Percentiles rank a stretch among this genome's conserved stretches.
Evolutionary conservation across 2,113 vertebrate species (phyloP).

Genomic region (Menidia beryllina): DNA sequence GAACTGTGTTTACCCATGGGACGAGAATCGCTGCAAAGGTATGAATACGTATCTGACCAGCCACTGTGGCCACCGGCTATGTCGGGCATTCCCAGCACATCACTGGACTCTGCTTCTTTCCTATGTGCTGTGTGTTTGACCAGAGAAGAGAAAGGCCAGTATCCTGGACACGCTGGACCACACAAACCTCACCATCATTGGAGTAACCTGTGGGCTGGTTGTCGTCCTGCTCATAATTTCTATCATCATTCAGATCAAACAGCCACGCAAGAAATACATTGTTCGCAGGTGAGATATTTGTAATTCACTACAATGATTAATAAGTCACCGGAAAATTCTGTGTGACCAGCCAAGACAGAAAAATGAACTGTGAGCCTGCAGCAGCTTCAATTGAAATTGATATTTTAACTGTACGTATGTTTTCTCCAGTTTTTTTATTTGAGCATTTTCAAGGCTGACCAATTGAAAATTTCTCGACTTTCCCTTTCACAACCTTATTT

Average conservation of each 20-base stretch:
- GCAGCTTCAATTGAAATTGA: no score
- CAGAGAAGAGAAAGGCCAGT: constrained; percentile 94
- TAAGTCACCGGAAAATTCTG: not conserved
- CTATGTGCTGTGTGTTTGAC: constrained; percentile 3
- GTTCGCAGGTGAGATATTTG: constrained; percentile 80
- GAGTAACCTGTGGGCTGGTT: constrained; percentile 92
- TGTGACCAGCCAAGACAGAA: not conserved
- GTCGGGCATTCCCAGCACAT: not conserved
- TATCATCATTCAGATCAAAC: constrained; percentile 95
- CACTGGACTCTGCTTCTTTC: not conserved
- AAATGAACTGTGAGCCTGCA: not conserved
- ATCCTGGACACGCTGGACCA: constrained; percentile 93
- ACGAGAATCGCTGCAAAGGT: constrained; percentile 98
- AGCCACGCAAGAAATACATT: constrained; percentile 98
- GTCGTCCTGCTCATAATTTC: constrained; percentile 93
- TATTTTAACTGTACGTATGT: no score
- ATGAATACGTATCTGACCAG: constrained; percentile 11
- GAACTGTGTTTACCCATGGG: constrained; percentile 99
- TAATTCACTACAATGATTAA: not conserved
- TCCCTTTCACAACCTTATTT: not conserved
- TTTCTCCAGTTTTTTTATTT: no score
- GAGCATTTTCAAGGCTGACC: no score
- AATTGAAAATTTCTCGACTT: no score
- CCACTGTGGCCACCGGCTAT: not conserved
- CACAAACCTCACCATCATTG: constrained; percentile 95